Evolutionary conservation across 2,113 vertebrate genomes (phyloP).

Genomic region (Grantiella picta): DNA sequence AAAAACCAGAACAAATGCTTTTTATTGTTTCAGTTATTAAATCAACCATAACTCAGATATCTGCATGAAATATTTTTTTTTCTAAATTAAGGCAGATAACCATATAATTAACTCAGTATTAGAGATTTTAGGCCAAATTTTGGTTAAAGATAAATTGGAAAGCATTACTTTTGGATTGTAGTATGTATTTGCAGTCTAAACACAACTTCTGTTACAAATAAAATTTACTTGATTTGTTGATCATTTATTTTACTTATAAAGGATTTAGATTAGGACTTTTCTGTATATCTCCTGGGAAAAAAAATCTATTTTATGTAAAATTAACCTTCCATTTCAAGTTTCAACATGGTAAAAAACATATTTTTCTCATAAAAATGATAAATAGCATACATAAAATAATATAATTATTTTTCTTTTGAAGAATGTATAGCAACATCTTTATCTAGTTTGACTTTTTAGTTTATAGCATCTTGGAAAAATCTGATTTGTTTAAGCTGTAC

Average conservation of each 20-base stretch:
- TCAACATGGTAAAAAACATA: background rate
- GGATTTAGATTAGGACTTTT: background rate
- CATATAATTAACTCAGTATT: background rate
- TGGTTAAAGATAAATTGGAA: background rate
- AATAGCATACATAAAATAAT: background rate
- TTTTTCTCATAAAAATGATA: background rate
- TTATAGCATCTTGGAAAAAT: background rate
- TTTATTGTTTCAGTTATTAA: background rate
- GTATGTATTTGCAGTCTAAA: background rate
- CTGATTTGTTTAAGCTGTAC: background rate
- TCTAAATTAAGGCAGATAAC: background rate
- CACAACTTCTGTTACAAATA: background rate
- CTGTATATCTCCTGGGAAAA: background rate
- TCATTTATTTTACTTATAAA: background rate
- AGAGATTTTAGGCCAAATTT: background rate
- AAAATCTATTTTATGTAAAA: background rate
- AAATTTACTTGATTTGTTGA: background rate
- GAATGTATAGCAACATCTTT: background rate
- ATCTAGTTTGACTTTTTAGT: background rate
- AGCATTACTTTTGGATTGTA: background rate
- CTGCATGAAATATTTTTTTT: background rate
- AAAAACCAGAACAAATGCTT: background rate
- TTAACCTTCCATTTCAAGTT: background rate
- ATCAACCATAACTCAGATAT: background rate
- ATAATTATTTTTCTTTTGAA: background rate